phyloP scores from a whole-genome alignment of 2,888 invertebrate species.

The Antitype chi region DNA sequence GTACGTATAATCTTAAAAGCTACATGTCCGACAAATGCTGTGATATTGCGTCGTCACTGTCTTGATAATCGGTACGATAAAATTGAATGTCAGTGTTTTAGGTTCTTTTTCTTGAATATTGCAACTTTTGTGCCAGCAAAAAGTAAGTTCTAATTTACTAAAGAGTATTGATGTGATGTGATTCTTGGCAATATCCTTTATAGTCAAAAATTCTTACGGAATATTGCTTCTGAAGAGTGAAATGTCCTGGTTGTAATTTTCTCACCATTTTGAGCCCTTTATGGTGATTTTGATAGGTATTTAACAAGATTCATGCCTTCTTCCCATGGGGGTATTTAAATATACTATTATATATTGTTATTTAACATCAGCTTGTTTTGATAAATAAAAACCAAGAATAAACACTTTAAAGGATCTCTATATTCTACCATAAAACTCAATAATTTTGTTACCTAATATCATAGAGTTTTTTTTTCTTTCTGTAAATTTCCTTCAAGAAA shows the following conservation, averaged over 20 bases:
- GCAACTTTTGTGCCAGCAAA: not conserved
- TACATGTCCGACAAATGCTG: conserved; percentile 59
- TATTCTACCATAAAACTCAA: not conserved
- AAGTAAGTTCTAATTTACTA: not conserved
- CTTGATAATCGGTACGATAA: conserved; percentile 36
- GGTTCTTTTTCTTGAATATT: conserved; percentile 1
- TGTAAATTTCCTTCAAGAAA: too few relatives aligned
- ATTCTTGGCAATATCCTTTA: conserved; percentile 12
- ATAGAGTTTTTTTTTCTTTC: too few relatives aligned
- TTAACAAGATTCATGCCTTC: too few relatives aligned
- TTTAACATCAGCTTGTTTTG: too few relatives aligned
- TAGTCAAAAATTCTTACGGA: not conserved
- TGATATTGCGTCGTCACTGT: conserved; percentile 62
- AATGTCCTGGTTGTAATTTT: not conserved
- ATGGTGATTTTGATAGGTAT: not conserved
- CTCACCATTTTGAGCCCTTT: not conserved
- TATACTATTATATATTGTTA: too few relatives aligned
- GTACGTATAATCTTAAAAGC: conserved; percentile 2
- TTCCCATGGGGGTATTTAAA: too few relatives aligned
- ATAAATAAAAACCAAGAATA: not conserved
- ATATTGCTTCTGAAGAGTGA: not conserved
- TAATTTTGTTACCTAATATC: not conserved
- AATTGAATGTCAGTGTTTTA: conserved; percentile 51
- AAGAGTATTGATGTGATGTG: conserved; percentile 7
- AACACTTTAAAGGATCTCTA: not conserved